phyloP scores from a whole-genome alignment of 2,113 vertebrate genomes.

The Nesospiza acunhae region DNA sequence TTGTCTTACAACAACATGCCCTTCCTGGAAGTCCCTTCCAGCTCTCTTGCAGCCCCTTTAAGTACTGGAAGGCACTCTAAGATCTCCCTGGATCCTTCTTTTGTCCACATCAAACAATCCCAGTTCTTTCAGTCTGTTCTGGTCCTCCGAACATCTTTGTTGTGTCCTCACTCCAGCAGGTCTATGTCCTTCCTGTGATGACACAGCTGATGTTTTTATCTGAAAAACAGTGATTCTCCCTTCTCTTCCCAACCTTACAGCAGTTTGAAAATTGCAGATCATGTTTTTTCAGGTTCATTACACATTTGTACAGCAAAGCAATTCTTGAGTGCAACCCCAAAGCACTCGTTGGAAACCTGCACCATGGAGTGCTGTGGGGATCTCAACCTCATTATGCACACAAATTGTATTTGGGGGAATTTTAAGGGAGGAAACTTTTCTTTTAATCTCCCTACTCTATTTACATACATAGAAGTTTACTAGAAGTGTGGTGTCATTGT shows the following conservation, averaged over 20 bases:
- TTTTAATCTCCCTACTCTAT: not conserved
- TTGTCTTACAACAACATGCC: not conserved
- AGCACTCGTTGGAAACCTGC: not conserved
- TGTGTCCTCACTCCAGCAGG: not conserved
- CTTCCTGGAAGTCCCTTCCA: not conserved
- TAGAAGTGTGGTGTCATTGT: not conserved
- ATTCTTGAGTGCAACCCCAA: not conserved
- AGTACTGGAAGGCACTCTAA: not conserved
- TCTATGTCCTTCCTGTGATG: not conserved
- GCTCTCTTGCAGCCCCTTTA: not conserved
- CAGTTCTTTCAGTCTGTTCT: not conserved
- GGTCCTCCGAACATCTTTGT: not conserved
- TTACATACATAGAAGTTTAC: not conserved
- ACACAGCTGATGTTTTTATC: not conserved
- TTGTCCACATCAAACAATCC: not conserved
- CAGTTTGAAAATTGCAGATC: not conserved
- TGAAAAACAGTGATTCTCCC: accelerated
- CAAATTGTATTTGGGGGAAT: not conserved
- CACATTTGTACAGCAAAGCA: accelerated
- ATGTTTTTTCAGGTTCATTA: not conserved
- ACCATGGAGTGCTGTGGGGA: accelerated
- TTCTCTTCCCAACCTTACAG: not conserved
- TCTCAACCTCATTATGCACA: not conserved
- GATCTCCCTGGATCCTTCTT: not conserved
- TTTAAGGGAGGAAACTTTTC: not conserved